Percentiles rank a stretch among this genome's conserved stretches.
Conservation (phyloP, 2,113 vertebrate species). For the Arizona elegans region DNA sequence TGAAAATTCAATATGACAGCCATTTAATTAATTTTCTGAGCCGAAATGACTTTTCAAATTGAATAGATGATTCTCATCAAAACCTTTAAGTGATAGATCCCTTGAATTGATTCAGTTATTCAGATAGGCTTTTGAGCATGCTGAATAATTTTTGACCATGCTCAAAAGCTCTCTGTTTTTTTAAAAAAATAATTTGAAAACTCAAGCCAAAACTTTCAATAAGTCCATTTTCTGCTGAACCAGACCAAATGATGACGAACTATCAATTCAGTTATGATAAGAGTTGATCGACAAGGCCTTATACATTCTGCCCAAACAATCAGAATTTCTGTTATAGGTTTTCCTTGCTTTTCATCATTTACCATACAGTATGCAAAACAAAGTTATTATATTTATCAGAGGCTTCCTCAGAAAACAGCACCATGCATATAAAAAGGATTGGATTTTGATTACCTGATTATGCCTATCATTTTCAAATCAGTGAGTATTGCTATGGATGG, state of each 20-base stretch:
- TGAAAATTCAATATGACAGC: not conserved
- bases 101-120: not conserved
- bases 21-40: not conserved
- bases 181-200: not conserved
- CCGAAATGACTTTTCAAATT: not conserved
- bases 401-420: not conserved
- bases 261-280: not conserved
- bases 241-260: not conserved
- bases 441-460: not conserved
- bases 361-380: not conserved
- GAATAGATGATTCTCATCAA: not conserved
- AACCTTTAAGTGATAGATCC: not conserved
- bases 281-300: not conserved
- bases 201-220: not conserved
- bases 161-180: not conserved
- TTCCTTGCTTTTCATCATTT: not conserved
- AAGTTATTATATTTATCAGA: not conserved
- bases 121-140: not conserved
- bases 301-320: not conserved
- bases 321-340: not conserved
- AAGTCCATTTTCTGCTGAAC: not conserved
- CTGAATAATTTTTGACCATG: not conserved
- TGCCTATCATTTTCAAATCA: not conserved
- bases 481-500: not conserved
- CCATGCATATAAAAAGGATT: not conserved